Percentiles rank a stretch among this genome's conserved stretches.
Conservation (phyloP, 2,888 invertebrate genomes). For the Rhamphomyia laevipes region DNA sequence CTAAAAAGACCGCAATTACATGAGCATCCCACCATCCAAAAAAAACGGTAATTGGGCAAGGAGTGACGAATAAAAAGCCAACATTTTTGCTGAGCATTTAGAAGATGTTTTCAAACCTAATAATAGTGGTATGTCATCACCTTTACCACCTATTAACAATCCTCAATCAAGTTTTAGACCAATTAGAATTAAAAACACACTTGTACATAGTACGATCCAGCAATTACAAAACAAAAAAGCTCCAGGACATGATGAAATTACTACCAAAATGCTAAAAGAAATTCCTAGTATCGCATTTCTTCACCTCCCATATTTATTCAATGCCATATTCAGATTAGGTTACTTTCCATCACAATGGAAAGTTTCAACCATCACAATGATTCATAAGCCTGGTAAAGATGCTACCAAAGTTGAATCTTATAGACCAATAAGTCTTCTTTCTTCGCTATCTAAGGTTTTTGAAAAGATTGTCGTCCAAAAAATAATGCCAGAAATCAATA, state of each 20-base stretch:
- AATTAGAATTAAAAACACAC: neutral
- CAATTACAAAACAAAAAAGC: neutral
- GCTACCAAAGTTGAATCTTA: neutral
- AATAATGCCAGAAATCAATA: neutral
- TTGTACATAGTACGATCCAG: neutral
- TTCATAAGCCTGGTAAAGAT: conserved; percentile 5
- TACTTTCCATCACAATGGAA: too few species aligned
- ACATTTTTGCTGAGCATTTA: neutral
- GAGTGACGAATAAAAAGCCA: neutral
- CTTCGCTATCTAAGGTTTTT: conserved; percentile 2
- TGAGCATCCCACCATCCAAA: neutral
- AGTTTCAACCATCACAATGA: neutral
- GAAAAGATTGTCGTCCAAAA: neutral
- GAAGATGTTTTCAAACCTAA: neutral
- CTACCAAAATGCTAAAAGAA: neutral
- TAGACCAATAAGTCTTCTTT: conserved; percentile 1
- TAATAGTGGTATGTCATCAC: too few species aligned
- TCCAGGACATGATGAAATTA: neutral
- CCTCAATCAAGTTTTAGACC: too few species aligned
- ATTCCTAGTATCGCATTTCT: neutral
- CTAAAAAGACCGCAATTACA: neutral
- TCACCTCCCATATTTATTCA: neutral
- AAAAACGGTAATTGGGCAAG: neutral
- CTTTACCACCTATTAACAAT: too few species aligned
- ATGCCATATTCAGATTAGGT: too few species aligned